Evolutionary conservation across 2,888 invertebrate genomes (phyloP).

Genomic region (Microplitis deprimator): DNA sequence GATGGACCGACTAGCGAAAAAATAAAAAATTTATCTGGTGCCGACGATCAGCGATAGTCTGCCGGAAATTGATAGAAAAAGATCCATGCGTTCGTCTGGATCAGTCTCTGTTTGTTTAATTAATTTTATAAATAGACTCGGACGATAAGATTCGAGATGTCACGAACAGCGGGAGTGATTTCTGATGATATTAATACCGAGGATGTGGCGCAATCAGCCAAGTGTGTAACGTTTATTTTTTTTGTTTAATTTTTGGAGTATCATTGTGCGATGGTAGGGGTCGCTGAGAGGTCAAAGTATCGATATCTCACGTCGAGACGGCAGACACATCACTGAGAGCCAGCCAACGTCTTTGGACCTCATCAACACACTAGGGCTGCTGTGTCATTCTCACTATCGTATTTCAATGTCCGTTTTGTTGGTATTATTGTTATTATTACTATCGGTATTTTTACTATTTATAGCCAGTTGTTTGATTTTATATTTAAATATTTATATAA

Average conservation of each 20-base stretch:
- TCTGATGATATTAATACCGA: not conserved
- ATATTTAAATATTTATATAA: not conserved
- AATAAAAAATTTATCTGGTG: too few relatives aligned
- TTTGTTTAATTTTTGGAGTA: not conserved
- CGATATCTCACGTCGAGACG: not conserved
- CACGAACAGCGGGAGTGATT: not conserved
- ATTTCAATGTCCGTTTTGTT: not conserved
- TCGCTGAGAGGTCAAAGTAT: not conserved
- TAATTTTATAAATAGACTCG: too few relatives aligned
- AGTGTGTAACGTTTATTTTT: not conserved
- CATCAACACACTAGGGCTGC: not conserved
- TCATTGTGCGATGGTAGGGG: not conserved
- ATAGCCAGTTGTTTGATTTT: not conserved
- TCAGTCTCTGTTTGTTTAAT: too few relatives aligned
- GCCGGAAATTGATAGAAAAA: too few relatives aligned
- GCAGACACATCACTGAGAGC: constrained; percentile 1
- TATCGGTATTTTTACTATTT: not conserved
- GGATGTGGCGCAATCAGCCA: not conserved
- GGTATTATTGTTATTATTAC: not conserved
- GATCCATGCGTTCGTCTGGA: too few relatives aligned
- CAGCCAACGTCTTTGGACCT: not conserved
- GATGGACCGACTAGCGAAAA: not conserved
- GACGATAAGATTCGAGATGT: too few relatives aligned
- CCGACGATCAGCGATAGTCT: too few relatives aligned
- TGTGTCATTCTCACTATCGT: not conserved